Conservation (phyloP, 2,888 invertebrate species). For the Chironomus riparius region DNA sequence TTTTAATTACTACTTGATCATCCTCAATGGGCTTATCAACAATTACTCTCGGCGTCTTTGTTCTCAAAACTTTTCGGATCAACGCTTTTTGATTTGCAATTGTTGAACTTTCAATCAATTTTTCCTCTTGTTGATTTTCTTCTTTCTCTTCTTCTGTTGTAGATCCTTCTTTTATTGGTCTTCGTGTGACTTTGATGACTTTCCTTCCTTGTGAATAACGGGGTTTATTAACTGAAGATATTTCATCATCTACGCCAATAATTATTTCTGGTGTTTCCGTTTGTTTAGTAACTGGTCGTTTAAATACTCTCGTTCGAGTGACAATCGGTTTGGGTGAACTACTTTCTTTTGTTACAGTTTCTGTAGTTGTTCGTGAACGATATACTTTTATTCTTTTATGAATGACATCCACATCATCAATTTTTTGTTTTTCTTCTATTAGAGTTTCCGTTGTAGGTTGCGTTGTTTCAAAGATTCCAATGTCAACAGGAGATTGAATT, state of each 20-base stretch:
- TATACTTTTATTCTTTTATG: slow-evolving; percentile 8
- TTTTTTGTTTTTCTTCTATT: not conserved
- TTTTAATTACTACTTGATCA: not conserved
- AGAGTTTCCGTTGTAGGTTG: not conserved
- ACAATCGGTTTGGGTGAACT: not conserved
- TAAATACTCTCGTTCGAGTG: not conserved
- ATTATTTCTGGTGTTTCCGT: not conserved
- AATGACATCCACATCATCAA: not conserved
- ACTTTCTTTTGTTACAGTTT: not conserved
- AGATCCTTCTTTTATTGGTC: not conserved
- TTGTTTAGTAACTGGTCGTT: not conserved
- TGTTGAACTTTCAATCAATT: not conserved
- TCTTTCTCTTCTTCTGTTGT: slow-evolving; percentile 21
- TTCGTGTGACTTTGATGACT: not conserved
- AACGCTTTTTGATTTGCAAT: not conserved
- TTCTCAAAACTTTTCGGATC: not conserved
- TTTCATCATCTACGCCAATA: not conserved
- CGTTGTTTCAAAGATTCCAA: not conserved
- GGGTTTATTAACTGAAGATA: not conserved
- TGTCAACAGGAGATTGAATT: not conserved
- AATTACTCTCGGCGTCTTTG: slow-evolving; percentile 3
- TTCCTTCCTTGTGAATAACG: not conserved
- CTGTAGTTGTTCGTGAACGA: slow-evolving; percentile 7
- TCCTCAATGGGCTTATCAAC: slow-evolving; percentile 4
- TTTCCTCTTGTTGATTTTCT: not conserved